Base-by-base conservation (phyloP, 2,888 invertebrate genomes). In the Lepeophtheirus nordmannii region DNA sequence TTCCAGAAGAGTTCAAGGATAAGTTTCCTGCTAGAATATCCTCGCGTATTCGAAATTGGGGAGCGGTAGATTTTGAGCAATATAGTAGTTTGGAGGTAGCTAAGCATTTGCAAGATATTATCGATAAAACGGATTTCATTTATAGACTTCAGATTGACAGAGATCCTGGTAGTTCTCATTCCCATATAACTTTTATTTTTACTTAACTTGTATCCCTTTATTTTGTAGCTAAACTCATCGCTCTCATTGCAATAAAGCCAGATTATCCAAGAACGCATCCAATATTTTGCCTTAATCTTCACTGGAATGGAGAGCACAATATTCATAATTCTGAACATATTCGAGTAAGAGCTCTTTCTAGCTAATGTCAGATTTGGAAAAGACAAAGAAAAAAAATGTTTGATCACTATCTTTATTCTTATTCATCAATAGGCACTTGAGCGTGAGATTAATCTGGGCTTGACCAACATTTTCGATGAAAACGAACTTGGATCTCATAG, bases 231-330 rank as follows among this genome's bases (percentile, higher is more conserved):
- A 72, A 72, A 59, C 66, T 77, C 70, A 71, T 70, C 12, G 72
- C 74, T 5, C 71, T 72, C 37, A 70, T 76, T 40, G 72, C 73
- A 7, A 69, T 77, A 22, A 72, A 72, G 39, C 73, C 75, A 1
- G 74, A 76, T 68, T 76, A 76, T 68, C 77, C 77, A 7, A 67
- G 67, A 12, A 71, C 71, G 17, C 70, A 74, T 14, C 76, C 77
- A 1, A 63, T 75, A 40, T 75, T 75, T 69, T 69, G 73, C 56
- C 67, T 76, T 11, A 71, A 70, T 62, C 68, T 76, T n/a, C 63
- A 63, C 53, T 63, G 63, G 63, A 56, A 63, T 10, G 63, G 63
- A 10, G 63, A 63, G 23, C 37, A 20, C 56, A 63, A 63, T 22
- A 56, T 56, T 14, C 39, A 46, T 23, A 63, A 63, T 23, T 63